A percentile compares a stretch with the other conserved stretches of the same genome.
Conservation (phyloP, 2,888 invertebrate genomes). For the Stenoptilia bipunctidactyla region DNA sequence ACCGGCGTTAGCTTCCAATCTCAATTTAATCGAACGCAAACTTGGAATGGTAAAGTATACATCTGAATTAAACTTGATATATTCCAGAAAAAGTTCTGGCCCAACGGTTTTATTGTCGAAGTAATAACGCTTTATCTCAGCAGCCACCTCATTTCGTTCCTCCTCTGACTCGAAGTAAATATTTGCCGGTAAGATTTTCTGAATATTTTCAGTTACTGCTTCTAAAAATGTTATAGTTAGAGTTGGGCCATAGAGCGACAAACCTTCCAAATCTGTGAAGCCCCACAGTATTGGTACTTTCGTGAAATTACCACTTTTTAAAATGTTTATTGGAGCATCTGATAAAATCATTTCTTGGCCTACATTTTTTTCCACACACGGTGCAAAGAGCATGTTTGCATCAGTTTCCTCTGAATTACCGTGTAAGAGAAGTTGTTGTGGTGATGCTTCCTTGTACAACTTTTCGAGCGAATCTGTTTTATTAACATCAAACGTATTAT, state of each 20-base stretch:
- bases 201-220: too few species aligned
- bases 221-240: too few species aligned
- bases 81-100: slow-evolving; percentile 23
- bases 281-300: slow-evolving; percentile 33
- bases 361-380: slow-evolving; percentile 18
- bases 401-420: slow-evolving; percentile 17
- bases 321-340: slow-evolving; percentile 26
- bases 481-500: slow-evolving; percentile 22
- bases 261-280: slow-evolving; percentile 26
- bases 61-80: slow-evolving; percentile 17
- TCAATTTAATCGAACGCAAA: too few species aligned
- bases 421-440: slow-evolving; percentile 21
- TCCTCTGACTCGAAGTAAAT: slow-evolving; percentile 26
- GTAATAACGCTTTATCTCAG: slow-evolving; percentile 28
- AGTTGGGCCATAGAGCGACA: too few species aligned
- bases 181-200: slow-evolving; percentile 32
- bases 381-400: slow-evolving; percentile 15
- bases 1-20: too few species aligned
- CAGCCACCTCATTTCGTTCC: slow-evolving; percentile 24
- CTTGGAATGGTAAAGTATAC: too few species aligned
- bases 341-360: slow-evolving; percentile 23
- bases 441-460: slow-evolving; percentile 28
- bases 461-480: slow-evolving; percentile 27
- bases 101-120: slow-evolving; percentile 26
- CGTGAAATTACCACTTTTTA: slow-evolving; percentile 22